phyloP scores from a whole-genome alignment of 2,797 vertebrate genomes.

The Hozukius guyotensis region DNA sequence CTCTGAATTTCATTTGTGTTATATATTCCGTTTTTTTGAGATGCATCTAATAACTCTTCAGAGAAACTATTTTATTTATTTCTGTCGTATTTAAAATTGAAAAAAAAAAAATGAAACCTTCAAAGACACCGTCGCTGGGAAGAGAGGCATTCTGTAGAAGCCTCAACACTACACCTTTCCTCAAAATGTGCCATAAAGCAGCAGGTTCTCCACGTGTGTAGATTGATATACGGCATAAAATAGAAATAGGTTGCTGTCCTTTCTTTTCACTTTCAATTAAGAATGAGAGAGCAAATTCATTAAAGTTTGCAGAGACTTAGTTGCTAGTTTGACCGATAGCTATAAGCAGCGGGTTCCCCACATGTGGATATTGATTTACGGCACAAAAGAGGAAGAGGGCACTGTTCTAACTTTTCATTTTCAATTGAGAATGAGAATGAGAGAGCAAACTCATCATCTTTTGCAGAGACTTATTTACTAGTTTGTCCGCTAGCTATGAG shows the following conservation, averaged over 20 bases:
- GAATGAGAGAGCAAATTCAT: no score
- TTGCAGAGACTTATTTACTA: fast-evolving
- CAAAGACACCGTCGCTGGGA: not conserved
- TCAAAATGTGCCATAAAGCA: no score
- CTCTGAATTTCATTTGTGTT: conserved; percentile 14
- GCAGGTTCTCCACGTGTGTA: no score
- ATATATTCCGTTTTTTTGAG: conserved; percentile 4
- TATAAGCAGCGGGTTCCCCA: fast-evolving
- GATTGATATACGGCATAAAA: no score
- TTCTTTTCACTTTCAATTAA: no score
- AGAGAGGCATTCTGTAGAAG: not conserved
- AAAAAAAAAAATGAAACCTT: not conserved
- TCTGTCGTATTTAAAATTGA: not conserved
- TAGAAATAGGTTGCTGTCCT: no score
- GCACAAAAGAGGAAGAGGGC: no score
- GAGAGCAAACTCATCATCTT: not conserved
- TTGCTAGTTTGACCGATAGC: fast-evolving
- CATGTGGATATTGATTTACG: no score
- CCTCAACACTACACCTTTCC: not conserved
- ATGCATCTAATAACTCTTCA: conserved; percentile 21
- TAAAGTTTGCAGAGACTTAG: no score
- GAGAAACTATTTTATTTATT: not conserved
- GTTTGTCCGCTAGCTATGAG: no score
- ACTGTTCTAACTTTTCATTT: no score
- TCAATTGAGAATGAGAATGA: no score